These are phyloP conservation scores for Pemphredon lugubris DNA, from an alignment of 2,888 invertebrate species.

Conservation along the genomic window DNA sequence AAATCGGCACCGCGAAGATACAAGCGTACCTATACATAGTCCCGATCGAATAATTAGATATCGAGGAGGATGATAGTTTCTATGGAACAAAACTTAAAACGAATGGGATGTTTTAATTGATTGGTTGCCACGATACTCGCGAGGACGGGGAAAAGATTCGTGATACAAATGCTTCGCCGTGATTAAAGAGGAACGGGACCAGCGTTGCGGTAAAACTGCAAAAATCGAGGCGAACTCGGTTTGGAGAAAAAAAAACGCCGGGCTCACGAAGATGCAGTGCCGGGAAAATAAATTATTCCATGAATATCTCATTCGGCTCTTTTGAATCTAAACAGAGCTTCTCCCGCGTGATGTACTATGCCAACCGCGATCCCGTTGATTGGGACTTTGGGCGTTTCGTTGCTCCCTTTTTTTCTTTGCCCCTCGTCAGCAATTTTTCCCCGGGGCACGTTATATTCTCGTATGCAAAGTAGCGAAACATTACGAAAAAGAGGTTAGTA, in stretches of 20 bases:
- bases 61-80: no score
- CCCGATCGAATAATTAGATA: no score
- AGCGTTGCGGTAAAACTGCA: neutral
- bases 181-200: no score
- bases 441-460: constrained; percentile 22
- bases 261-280: constrained; percentile 20
- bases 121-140: no score
- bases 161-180: no score
- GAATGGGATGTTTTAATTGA: no score
- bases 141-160: no score
- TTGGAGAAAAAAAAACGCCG: neutral
- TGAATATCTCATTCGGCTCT: constrained; percentile 60
- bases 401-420: constrained; percentile 2
- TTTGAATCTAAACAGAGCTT: constrained; percentile 58
- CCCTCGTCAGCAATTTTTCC: constrained; percentile 12
- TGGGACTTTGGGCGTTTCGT: constrained; percentile 41
- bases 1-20: no score
- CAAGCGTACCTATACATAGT: no score
- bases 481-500: constrained; percentile 44
- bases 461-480: constrained; percentile 43
- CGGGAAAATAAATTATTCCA: constrained; percentile 62
- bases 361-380: constrained; percentile 46
- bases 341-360: constrained; percentile 26
- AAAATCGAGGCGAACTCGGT: constrained; percentile 10
- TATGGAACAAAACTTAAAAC: no score